Evolutionary conservation across 2,113 vertebrate genomes (phyloP), one percentile per base, ranked within the genome.

Genomic region (Semnornis frantzii): DNA sequence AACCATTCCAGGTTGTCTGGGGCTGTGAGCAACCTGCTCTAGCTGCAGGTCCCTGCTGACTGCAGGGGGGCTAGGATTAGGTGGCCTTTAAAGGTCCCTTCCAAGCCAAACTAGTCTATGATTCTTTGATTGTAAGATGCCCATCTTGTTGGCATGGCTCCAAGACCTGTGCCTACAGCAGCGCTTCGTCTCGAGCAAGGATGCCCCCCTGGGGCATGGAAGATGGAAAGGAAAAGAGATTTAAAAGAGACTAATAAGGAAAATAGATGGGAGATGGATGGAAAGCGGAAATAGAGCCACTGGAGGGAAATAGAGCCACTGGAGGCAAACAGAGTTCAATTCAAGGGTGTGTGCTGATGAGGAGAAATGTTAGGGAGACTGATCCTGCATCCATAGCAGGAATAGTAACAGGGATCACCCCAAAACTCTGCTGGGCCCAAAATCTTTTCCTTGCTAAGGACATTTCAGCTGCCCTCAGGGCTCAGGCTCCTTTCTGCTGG

Each of bases 131-230:
- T 20, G 12, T 62, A 54, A 50, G 59, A 16, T 62, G 59, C 33
- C 12, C 3, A 2, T 33, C 55, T 60, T 48, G 18, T 30, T 59
- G 71, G 9, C 63, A 52, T 81, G 74, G 5, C 42, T 81, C 52
- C 0, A 0, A 50, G 30, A 33, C 17, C 11, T 80, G 15, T 58
- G 31, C 30, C 33, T 52, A 3, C 50, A 86, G 57, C 57, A 68
- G 55, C 1, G 0, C 42, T 87, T 60, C 0, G 0, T 27, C 77
- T 50, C 46, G 28, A 34, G 10, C 3, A 7, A 52, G 50, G 39
- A 27, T 15, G 3, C 15, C 4, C 3, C 27, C 66, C 6, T 24
- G 63, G 30, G 19, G 10, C 18, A 3, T 23, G 10, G 42, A 19
- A 57, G 34, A 8, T 50, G 62, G 58, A 13, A 73, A 33, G 33